These are phyloP conservation scores for Oxycera nigricornis DNA, from an alignment of 2,888 invertebrate species.

Conservation along the genomic window DNA sequence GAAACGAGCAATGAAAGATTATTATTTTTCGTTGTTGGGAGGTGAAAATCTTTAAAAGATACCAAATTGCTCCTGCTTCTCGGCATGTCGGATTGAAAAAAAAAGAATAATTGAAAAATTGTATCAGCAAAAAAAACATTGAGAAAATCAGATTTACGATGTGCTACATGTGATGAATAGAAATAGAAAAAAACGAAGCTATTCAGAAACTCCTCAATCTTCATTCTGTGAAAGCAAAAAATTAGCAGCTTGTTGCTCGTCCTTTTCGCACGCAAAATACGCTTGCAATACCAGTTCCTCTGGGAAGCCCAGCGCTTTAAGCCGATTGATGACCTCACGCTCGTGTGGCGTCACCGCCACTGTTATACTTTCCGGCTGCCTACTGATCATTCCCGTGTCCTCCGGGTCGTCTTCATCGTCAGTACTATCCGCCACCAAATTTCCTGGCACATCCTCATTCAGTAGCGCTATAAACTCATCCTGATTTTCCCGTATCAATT, in stretches of 20 bases:
- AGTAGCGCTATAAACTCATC: slow-evolving; percentile 94
- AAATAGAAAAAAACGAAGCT: no score
- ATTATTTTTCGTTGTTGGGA: no score
- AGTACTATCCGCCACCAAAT: slow-evolving; percentile 55
- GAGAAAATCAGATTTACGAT: no score
- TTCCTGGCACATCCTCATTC: slow-evolving; percentile 72
- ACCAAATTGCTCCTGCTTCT: no score
- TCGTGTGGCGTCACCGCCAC: slow-evolving; percentile 89
- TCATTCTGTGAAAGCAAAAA: slow-evolving; percentile 85
- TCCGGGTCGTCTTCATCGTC: slow-evolving; percentile 40
- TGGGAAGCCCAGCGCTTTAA: slow-evolving; percentile 94
- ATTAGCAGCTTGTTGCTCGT: slow-evolving; percentile 78
- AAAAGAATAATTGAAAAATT: no score
- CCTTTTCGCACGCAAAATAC: slow-evolving; percentile 97
- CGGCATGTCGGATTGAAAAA: no score
- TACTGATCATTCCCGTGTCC: neutral
- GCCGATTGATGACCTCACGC: slow-evolving; percentile 92
- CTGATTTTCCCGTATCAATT: slow-evolving; percentile 87
- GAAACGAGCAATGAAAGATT: no score
- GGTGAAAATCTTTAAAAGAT: no score
- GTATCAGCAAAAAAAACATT: no score
- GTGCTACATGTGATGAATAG: no score
- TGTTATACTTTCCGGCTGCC: slow-evolving; percentile 64
- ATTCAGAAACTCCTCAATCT: neutral
- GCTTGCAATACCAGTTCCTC: slow-evolving; percentile 95